A percentile compares a stretch with the other conserved stretches of the same genome.
These are phyloP conservation scores for Pithys albifrons DNA, from an alignment of 2,113 vertebrate genomes.

Conservation along the genomic window DNA sequence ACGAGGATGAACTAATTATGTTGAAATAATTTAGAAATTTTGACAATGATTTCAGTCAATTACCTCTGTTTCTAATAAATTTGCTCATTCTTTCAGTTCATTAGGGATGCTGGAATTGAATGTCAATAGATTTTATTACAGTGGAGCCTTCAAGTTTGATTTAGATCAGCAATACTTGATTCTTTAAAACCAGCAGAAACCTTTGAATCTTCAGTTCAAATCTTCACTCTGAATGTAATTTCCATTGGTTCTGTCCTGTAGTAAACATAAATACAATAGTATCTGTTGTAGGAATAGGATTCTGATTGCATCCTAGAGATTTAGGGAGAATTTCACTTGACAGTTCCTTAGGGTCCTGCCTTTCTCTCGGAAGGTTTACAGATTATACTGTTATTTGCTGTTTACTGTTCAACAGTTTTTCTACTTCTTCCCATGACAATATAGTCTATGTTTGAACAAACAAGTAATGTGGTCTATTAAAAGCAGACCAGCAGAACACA, in stretches of 20 bases:
- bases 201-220: neutral
- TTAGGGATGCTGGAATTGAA: conserved; percentile 4
- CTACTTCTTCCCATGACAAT: neutral
- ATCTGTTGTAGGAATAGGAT: neutral
- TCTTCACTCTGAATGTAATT: neutral
- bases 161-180: neutral
- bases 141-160: neutral
- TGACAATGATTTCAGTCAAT: neutral
- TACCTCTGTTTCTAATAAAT: neutral
- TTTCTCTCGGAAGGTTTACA: neutral
- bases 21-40: neutral
- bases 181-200: neutral
- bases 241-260: neutral
- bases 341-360: neutral
- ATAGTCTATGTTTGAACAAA: neutral
- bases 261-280: neutral
- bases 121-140: neutral
- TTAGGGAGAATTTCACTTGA: neutral
- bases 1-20: neutral
- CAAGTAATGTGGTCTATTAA: neutral
- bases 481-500: neutral
- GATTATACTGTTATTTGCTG: neutral
- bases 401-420: neutral
- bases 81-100: neutral
- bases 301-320: neutral